Evolutionary conservation across 2,888 invertebrate genomes (phyloP).

Genomic region (Mylabris sibirica): DNA sequence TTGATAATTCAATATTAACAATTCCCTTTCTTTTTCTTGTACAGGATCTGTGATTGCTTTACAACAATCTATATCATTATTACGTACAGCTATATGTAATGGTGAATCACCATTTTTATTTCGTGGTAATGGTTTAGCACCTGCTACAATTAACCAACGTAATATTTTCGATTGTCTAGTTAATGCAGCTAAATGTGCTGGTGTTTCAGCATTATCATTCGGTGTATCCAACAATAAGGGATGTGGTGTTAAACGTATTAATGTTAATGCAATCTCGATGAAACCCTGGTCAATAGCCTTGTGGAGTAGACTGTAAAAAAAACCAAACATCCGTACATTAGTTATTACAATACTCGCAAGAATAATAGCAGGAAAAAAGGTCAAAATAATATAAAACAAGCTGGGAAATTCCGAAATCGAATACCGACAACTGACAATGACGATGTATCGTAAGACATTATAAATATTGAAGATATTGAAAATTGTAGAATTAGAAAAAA

Average conservation of each 20-base stretch:
- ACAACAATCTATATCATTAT: conserved; percentile 75
- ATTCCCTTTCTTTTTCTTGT: conserved; percentile 61
- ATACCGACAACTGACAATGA: background rate
- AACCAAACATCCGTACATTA: conserved; percentile 16
- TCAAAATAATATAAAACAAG: background rate
- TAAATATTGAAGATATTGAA: background rate
- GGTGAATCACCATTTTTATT: conserved; percentile 86
- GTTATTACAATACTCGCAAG: background rate
- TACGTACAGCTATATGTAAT: conserved; percentile 81
- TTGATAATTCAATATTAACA: conserved; percentile 50
- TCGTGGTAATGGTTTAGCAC: conserved; percentile 71
- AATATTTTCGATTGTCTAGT: conserved; percentile 78
- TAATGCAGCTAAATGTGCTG: conserved; percentile 86
- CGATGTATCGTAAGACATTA: background rate
- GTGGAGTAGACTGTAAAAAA: conserved; percentile 78
- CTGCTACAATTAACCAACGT: conserved; percentile 80
- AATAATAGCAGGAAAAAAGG: background rate
- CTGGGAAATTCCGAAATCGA: conserved; percentile 11
- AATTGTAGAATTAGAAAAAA: background rate
- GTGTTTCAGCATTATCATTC: conserved; percentile 82
- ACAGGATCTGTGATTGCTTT: conserved; percentile 77
- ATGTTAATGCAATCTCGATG: conserved; percentile 74
- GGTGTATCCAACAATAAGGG: conserved; percentile 78
- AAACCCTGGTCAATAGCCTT: conserved; percentile 81
- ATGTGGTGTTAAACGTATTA: conserved; percentile 81